These are phyloP conservation scores for Lophochroa leadbeateri DNA, from an alignment of 2,113 vertebrate species.

Conservation along the genomic window DNA sequence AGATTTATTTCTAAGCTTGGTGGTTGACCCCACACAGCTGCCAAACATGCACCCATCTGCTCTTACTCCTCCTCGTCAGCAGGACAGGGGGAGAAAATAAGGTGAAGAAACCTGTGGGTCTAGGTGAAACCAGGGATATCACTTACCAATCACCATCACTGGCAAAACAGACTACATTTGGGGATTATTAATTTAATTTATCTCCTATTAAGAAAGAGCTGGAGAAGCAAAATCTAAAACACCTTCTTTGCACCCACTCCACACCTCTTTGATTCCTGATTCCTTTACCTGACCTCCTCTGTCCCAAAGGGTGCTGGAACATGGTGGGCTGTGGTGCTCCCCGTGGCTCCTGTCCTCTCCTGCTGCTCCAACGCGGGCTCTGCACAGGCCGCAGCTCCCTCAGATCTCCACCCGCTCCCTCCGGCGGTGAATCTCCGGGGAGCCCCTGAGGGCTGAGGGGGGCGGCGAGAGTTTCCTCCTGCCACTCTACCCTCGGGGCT, in stretches of 20 bases:
- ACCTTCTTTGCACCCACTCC: not conserved
- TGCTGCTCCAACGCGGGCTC: not conserved
- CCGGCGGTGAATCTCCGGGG: too few relatives aligned
- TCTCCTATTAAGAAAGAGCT: not conserved
- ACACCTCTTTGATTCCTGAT: not conserved
- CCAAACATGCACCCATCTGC: not conserved
- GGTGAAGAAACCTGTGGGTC: not conserved
- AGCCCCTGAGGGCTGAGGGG: too few relatives aligned
- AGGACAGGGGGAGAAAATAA: not conserved
- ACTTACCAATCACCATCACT: not conserved
- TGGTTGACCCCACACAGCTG: not conserved
- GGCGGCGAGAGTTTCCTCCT: not conserved
- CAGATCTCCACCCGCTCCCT: not conserved
- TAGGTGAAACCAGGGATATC: not conserved
- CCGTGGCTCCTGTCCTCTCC: not conserved
- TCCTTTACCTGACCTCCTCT: too few relatives aligned
- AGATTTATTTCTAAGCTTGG: not conserved
- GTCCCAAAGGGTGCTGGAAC: fast-evolving
- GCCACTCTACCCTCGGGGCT: fast-evolving
- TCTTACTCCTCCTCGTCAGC: not conserved
- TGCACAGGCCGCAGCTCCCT: not conserved
- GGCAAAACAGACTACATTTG: not conserved
- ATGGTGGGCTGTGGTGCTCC: fast-evolving
- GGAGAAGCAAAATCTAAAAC: not conserved
- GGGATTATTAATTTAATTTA: not conserved